These are phyloP conservation scores for Hydra vulgaris DNA, from an alignment of 30 jellyfish, hydroid and myxozoan species.

Conservation along the genomic window DNA sequence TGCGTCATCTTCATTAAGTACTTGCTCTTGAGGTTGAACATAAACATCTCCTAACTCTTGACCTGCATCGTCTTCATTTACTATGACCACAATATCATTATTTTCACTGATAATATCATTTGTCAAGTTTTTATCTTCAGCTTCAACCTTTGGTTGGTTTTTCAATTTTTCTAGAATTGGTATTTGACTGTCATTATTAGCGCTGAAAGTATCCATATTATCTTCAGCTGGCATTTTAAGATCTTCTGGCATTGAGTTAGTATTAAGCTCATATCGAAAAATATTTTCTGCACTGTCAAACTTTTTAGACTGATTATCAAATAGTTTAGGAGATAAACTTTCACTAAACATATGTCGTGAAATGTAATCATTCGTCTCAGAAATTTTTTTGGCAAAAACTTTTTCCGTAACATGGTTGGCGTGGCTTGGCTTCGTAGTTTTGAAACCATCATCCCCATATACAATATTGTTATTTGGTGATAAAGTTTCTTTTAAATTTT, in stretches of 20 bases:
- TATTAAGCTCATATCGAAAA: not conserved
- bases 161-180: not conserved
- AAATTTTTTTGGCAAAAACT: not conserved
- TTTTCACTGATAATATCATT: not conserved
- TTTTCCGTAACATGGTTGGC: not conserved
- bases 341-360: slow-evolving; percentile 3
- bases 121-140: not conserved
- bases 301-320: not conserved
- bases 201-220: not conserved
- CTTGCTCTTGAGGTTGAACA: not conserved
- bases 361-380: not conserved
- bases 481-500: not conserved
- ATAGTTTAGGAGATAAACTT: not conserved
- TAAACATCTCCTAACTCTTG: slow-evolving; percentile 1
- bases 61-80: not conserved
- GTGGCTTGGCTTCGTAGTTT: not conserved
- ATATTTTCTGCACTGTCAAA: not conserved
- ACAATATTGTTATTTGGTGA: not conserved
- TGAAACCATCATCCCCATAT: not conserved
- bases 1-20: not conserved
- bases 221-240: not conserved
- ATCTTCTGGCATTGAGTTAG: not conserved
- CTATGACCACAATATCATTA: not conserved
- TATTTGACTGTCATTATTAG: not conserved
- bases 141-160: not conserved